Percentiles rank a stretch among this genome's conserved stretches.
Conservation (phyloP, 2,888 invertebrate species). For the Nasonia oneida region DNA sequence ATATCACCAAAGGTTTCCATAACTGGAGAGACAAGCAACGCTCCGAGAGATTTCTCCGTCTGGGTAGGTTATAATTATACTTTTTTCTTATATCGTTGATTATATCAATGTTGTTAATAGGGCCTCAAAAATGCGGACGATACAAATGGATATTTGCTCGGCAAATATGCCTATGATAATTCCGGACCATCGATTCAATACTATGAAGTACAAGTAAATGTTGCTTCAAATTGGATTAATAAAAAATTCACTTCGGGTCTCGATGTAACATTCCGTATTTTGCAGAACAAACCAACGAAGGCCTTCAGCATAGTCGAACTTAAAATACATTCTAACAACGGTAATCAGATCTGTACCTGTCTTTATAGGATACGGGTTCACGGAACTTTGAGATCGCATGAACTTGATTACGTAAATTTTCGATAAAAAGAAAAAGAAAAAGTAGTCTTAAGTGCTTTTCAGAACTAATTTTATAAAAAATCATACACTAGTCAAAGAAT, state of each 20-base stretch:
- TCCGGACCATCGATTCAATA: conserved; percentile 82
- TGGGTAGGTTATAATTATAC: conserved; percentile 77
- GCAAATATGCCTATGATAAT: conserved; percentile 83
- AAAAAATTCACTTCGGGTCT: not conserved
- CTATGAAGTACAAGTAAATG: conserved; percentile 80
- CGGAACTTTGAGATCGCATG: conserved; percentile 78
- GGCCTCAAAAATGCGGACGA: conserved; percentile 80
- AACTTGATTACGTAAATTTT: not conserved
- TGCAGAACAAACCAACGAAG: conserved; percentile 74
- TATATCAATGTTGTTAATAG: conserved; percentile 70
- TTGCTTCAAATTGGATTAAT: not conserved
- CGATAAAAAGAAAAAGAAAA: not conserved
- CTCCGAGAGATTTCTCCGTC: conserved; percentile 85
- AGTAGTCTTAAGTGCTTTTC: not conserved
- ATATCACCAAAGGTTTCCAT: conserved; percentile 87
- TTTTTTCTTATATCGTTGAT: conserved; percentile 27
- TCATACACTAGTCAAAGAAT: not conserved
- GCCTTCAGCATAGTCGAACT: conserved; percentile 84
- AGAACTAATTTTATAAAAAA: conserved; percentile 18
- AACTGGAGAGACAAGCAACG: conserved; percentile 85
- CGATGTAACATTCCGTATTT: conserved; percentile 18
- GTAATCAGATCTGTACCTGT: conserved; percentile 88
- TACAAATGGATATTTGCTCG: conserved; percentile 81
- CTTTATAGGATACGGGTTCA: conserved; percentile 90
- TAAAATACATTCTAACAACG: conserved; percentile 87